Base-by-base conservation (phyloP, 1,140 invertebrate species). In the Bactericera cockerelli region DNA sequence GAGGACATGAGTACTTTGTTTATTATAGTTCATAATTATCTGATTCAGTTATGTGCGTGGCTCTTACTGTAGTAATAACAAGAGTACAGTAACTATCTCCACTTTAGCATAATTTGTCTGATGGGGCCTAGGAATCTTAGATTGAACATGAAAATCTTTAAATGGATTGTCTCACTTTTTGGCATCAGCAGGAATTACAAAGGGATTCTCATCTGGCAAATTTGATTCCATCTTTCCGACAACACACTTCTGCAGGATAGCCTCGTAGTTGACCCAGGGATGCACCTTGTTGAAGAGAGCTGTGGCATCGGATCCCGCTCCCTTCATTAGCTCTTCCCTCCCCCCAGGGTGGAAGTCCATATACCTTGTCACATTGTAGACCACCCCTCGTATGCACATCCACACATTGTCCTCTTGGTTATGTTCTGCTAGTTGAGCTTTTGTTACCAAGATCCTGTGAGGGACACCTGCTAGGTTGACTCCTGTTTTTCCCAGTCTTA, bases 311-410 rank as follows among this genome's bases (percentile, higher is more conserved):
- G 79, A 85, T 0, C 94, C 94, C 11, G 84, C 88, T 1, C 89
- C 92, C 66, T 80, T 80, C 87, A 94, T 91, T 57, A 97, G 67
- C 70, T 97, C 91, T 53, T 86, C 84, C 36, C 76, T 73, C 60
- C 90, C 93, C 58, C 93, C 94, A n/a, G 93, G 86, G 77, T 98
- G 95, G 70, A 88, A 98, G 62, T 94, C 84, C 75, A 98, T 78
- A 70, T 98, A 98, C 25, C 82, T 77, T 0, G 92, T 92, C 0
- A 99, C 82, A 72, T 98, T 98, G 68, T 94, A 99, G 0, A 98
- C 94, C 62, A 84, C 62, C 79, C n/a, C 83, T 70, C 87, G 78
- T 55, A 96, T 82, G 1, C 86, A 86, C 62, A 94, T 81, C 93
- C 94, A 97, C 21, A 84, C 85, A 69, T 96, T 90, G 21, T 80